Base-by-base conservation (phyloP, 2,113 vertebrate genomes). In the Pitta sordida region DNA sequence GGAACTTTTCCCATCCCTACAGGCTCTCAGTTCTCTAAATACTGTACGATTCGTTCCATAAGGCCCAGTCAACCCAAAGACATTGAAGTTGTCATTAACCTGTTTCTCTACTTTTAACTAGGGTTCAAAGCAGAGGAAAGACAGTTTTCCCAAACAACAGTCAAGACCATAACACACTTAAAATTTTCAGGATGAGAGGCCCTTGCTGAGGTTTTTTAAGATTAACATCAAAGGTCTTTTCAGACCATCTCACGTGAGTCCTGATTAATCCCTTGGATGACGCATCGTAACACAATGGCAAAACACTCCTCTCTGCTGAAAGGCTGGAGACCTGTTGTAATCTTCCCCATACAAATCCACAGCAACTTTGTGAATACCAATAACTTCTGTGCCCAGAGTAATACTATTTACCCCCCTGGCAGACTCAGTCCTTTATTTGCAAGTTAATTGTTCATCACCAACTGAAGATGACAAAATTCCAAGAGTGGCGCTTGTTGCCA, bases 191-290 rank as follows among this genome's bases (percentile, higher is more conserved):
- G n/a, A 52, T 39, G n/a, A 82, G 30, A 81, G 63, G 88, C 39
- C 46, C 51, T 68, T 44, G 37, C 8, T 29, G 58, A 65, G 37
- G 49, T 88, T 94, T 74, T 86, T 93, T 13, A 91, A 93, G 78
- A 83, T 79, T 49, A 80, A 39, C 71, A 93, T 76, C 78, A 90
- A 88, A 94, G 41, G 63, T 49, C 88, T 96, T 88, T 83, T 70
- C 68, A 93, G 79, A 90, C 32, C 85, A 91, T 79, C 85, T 94
- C 92, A 85, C 5, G 2, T 41, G 43, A 93, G 88, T 41, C 21
- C 53, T 73, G 84, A 85, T 88, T 87, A 95, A 90, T 80, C 51
- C 71, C 75, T 82, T 52, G 75, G 79, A 69, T 74, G 79, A 91
- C 2, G 1, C 63, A 58, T 23, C 69, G 71, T 27, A 92, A 81